These are phyloP conservation scores for Aculops lycopersici DNA, from an alignment of 1,140 invertebrate species.

Conservation along the genomic window DNA sequence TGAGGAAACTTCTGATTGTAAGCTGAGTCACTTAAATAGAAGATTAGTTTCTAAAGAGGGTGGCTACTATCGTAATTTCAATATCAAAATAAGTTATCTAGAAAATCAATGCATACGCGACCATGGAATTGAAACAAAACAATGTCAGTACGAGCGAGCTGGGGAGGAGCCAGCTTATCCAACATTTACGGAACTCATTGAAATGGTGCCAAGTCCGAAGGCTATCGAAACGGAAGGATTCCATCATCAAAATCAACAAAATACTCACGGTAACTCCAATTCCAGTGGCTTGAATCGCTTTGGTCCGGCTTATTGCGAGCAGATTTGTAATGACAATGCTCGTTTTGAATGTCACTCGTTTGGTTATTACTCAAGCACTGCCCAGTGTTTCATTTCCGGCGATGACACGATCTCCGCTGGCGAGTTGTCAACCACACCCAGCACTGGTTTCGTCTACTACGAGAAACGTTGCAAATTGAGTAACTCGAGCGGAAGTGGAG, in stretches of 20 bases:
- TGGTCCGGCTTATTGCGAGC: too few relatives aligned
- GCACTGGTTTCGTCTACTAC: slow-evolving; percentile 18
- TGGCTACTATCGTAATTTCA: slow-evolving; percentile 15
- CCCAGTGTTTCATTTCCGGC: slow-evolving; percentile 19
- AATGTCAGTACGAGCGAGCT: slow-evolving; percentile 4
- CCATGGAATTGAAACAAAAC: slow-evolving; percentile 5
- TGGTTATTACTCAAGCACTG: slow-evolving; percentile 17
- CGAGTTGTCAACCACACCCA: slow-evolving; percentile 12
- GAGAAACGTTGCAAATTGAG: slow-evolving; percentile 15
- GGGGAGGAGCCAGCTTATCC: slow-evolving; percentile 12
- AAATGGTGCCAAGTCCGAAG: slow-evolving; percentile 18
- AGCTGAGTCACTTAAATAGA: slow-evolving; percentile 17
- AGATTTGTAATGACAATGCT: slow-evolving; percentile 15
- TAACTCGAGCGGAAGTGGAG: slow-evolving; percentile 5
- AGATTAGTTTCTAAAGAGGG: slow-evolving; percentile 14
- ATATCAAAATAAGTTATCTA: slow-evolving; percentile 18
- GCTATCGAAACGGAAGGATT: slow-evolving; percentile 12
- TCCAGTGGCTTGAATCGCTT: too few relatives aligned
- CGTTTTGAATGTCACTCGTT: slow-evolving; percentile 19
- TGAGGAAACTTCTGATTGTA: slow-evolving; percentile 17
- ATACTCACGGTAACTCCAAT: too few relatives aligned
- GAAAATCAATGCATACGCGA: slow-evolving; percentile 20
- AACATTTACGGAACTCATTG: slow-evolving; percentile 9
- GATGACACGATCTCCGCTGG: slow-evolving; percentile 12
- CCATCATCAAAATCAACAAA: background rate